Conservation (phyloP, 2,113 vertebrate genomes). For the Odontesthes bonariensis region DNA sequence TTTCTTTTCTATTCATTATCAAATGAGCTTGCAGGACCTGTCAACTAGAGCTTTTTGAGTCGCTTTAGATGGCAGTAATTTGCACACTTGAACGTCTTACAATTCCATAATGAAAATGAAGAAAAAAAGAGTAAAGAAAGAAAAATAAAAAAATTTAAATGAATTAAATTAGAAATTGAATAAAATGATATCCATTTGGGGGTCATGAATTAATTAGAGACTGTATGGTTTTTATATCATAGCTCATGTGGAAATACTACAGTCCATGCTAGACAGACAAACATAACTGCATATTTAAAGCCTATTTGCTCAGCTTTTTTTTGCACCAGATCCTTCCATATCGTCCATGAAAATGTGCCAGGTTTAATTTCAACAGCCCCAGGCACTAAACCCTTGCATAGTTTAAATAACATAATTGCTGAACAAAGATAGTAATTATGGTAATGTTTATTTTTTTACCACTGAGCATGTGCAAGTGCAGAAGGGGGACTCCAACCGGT, state of each 20-base stretch:
- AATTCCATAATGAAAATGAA: too few species aligned
- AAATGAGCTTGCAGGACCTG: neutral
- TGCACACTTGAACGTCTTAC: too few species aligned
- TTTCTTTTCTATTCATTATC: neutral
- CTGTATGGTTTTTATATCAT: neutral
- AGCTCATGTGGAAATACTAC: neutral
- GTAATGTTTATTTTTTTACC: conserved; percentile 17
- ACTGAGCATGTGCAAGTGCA: neutral
- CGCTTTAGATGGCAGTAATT: too few species aligned
- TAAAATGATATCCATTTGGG: too few species aligned
- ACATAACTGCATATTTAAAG: neutral
- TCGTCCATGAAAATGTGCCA: neutral
- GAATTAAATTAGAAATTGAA: too few species aligned
- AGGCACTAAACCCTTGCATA: neutral
- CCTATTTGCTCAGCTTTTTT: neutral
- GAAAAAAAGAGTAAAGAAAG: too few species aligned
- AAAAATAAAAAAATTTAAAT: too few species aligned
- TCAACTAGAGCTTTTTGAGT: too few species aligned
- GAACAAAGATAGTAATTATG: conserved; percentile 23
- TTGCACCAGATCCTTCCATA: neutral
- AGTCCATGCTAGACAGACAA: neutral
- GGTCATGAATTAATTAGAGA: neutral
- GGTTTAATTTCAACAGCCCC: neutral
- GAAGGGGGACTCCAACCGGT: neutral
- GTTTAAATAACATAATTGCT: conserved; percentile 11